Percentiles rank a stretch among this genome's conserved stretches.
Evolutionary conservation across 2,888 invertebrate species (phyloP).

Genomic region (Pemphredon lugubris): DNA sequence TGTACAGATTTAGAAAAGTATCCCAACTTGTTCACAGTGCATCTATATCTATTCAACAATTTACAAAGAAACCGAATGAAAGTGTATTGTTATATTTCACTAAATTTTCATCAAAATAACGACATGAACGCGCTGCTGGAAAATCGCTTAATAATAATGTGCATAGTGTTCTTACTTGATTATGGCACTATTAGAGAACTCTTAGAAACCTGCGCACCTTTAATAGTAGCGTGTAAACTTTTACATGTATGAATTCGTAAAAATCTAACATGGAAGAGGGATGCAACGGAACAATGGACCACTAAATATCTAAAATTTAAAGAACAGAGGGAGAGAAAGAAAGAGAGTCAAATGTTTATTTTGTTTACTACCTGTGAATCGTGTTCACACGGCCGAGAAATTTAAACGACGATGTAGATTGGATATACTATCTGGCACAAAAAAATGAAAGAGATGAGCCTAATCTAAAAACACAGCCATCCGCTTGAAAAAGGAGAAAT

Average conservation of each 20-base stretch:
- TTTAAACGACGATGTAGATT: slow-evolving; percentile 50
- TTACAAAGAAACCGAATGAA: slow-evolving; percentile 51
- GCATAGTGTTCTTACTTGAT: slow-evolving; percentile 50
- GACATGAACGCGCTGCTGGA: slow-evolving; percentile 27
- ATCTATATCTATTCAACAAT: slow-evolving; percentile 32
- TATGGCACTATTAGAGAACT: slow-evolving; percentile 43
- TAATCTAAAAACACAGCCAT: slow-evolving; percentile 49
- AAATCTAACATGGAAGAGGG: slow-evolving; percentile 39
- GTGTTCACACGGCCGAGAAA: slow-evolving; percentile 61
- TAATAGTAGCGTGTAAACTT: slow-evolving; percentile 40
- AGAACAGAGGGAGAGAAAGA: no score
- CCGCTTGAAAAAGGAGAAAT: slow-evolving; percentile 24
- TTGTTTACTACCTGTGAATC: slow-evolving; percentile 74
- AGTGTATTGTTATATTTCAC: slow-evolving; percentile 55
- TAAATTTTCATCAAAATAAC: slow-evolving; percentile 37
- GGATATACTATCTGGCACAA: slow-evolving; percentile 54
- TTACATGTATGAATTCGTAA: slow-evolving; percentile 39
- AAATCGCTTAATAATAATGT: slow-evolving; percentile 40
- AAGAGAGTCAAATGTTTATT: slow-evolving; percentile 75
- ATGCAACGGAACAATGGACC: slow-evolving; percentile 75
- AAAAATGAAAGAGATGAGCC: slow-evolving; percentile 46
- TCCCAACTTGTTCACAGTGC: slow-evolving; percentile 12
- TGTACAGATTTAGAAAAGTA: not conserved
- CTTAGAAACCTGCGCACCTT: slow-evolving; percentile 49
- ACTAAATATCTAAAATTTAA: slow-evolving; percentile 68